A percentile compares a stretch with the other conserved stretches of the same genome.
Conservation (phyloP, 2,888 invertebrate species). For the Eupithecia pulchellata region DNA sequence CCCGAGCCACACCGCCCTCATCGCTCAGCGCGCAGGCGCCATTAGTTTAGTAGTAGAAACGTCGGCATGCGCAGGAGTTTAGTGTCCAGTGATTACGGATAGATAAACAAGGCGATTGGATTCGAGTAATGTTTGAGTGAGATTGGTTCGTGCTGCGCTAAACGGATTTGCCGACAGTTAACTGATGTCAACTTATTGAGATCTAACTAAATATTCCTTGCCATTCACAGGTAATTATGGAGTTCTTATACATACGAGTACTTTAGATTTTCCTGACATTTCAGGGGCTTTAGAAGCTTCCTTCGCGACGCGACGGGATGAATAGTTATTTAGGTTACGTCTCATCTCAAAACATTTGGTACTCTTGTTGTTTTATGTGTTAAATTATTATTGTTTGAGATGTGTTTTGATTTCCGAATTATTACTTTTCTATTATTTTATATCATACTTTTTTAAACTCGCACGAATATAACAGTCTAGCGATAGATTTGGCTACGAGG, state of each 20-base stretch:
- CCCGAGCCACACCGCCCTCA: not conserved
- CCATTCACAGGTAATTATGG: not conserved
- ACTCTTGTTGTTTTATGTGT: not conserved
- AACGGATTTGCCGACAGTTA: not conserved
- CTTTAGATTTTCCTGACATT: not conserved
- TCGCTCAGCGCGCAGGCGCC: constrained; percentile 17
- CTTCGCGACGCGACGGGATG: too few relatives aligned
- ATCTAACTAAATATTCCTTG: too few relatives aligned
- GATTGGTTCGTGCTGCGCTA: not conserved
- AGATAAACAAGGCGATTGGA: constrained; percentile 15
- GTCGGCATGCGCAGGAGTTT: constrained; percentile 25
- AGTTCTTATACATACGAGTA: not conserved
- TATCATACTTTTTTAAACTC: too few relatives aligned
- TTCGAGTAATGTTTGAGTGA: constrained; percentile 7
- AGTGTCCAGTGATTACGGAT: constrained; percentile 17
- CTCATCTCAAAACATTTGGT: not conserved
- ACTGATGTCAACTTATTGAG: not conserved
- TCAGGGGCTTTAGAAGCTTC: not conserved
- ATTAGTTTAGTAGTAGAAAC: constrained; percentile 31
- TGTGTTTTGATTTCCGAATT: not conserved
- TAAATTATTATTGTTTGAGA: too few relatives aligned
- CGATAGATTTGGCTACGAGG: too few relatives aligned
- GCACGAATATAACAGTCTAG: too few relatives aligned
- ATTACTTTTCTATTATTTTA: too few relatives aligned
- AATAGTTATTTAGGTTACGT: not conserved